These are phyloP conservation scores for Coelinius sp. DNA, from an alignment of 2,888 invertebrate genomes.

Conservation along the genomic window DNA sequence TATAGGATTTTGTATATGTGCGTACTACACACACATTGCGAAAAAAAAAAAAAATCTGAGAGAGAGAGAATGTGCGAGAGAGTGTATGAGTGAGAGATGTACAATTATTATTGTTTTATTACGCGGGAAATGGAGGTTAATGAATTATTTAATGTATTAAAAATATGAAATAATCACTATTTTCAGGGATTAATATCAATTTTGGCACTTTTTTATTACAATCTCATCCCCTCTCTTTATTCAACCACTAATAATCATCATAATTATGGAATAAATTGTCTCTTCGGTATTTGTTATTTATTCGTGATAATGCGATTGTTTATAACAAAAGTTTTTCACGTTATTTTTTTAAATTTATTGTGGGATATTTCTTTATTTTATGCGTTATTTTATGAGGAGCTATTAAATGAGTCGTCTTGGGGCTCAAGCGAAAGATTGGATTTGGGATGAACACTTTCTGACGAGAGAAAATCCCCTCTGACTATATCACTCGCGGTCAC, in stretches of 20 bases:
- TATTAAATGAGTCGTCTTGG: constrained; percentile 47
- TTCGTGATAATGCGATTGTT: not conserved
- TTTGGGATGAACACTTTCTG: not conserved
- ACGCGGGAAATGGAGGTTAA: constrained; percentile 53
- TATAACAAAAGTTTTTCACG: not conserved
- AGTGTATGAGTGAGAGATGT: constrained; percentile 42
- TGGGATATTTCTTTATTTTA: constrained; percentile 24
- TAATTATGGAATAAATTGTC: constrained; percentile 33
- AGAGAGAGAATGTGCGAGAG: constrained; percentile 41
- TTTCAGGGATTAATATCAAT: not conserved
- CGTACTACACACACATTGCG: not conserved
- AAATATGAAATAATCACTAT: not conserved
- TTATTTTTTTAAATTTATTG: constrained; percentile 24
- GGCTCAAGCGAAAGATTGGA: constrained; percentile 35
- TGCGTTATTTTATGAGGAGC: not conserved
- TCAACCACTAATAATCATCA: constrained; percentile 15
- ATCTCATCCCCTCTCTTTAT: not conserved
- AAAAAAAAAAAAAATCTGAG: not conserved
- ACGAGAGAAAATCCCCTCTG: not conserved
- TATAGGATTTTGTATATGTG: not conserved
- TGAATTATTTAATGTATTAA: not conserved
- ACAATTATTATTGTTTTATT: no score
- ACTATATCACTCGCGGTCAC: constrained; percentile 25
- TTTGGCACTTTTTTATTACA: constrained; percentile 15
- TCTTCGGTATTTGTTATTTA: not conserved